Conservation (phyloP, 1,140 invertebrate species). For the Pachypsylla venusta region DNA sequence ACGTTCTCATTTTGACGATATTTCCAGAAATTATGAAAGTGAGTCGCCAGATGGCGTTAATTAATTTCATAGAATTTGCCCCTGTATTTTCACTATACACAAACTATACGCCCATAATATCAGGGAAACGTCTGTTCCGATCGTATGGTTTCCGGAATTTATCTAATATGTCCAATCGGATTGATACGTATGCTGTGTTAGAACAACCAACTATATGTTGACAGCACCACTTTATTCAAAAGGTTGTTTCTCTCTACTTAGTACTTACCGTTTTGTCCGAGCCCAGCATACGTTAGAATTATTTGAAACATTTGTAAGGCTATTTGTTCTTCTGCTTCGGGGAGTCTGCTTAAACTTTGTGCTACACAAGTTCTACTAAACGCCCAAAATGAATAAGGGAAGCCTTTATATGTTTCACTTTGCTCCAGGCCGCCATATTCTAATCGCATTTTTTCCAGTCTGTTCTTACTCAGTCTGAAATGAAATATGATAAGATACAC, state of each 20-base stretch:
- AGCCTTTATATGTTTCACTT: conserved; percentile 75
- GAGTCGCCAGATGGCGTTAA: no score
- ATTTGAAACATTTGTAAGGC: conserved; percentile 64
- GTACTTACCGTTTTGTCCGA: conserved; percentile 55
- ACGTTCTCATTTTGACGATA: no score
- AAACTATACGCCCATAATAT: background rate
- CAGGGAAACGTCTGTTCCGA: no score
- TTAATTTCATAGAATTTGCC: no score
- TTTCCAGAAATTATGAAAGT: no score
- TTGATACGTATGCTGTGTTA: no score
- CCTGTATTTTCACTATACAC: background rate
- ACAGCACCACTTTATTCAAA: no score
- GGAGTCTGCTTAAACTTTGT: conserved; percentile 65
- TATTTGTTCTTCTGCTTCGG: conserved; percentile 73
- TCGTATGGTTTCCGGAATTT: no score
- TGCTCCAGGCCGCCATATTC: conserved; percentile 55
- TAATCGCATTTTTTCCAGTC: conserved; percentile 66
- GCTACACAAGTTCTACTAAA: conserved; percentile 64
- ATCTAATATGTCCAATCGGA: no score
- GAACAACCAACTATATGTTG: no score
- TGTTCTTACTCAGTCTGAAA: conserved; percentile 63
- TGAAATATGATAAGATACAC: no score
- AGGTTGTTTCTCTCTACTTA: no score
- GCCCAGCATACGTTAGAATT: conserved; percentile 63
- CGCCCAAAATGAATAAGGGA: conserved; percentile 75